Conservation (phyloP, 2,888 invertebrate species). For the Cheilosia scutellata region DNA sequence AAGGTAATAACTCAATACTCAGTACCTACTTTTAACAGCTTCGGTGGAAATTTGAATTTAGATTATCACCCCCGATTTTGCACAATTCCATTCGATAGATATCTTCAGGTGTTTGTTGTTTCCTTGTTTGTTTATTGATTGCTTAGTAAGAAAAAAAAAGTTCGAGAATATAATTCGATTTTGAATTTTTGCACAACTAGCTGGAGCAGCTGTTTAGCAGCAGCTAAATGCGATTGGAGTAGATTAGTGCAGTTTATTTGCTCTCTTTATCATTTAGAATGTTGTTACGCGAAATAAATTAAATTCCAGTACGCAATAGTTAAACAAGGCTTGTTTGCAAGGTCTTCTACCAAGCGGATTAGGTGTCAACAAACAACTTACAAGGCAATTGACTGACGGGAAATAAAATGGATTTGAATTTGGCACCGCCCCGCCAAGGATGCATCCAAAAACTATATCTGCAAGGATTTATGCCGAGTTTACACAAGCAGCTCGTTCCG, state of each 20-base stretch:
- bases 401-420: no score
- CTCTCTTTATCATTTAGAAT: no score
- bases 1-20: neutral
- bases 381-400: no score
- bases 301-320: no score
- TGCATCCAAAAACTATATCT: no score
- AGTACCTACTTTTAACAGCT: slow-evolving; percentile 1
- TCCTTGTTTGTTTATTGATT: slow-evolving; percentile 4
- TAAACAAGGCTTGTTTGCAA: no score
- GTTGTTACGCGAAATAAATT: no score
- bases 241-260: neutral
- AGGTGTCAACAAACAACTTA: no score
- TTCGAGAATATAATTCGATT: slow-evolving; percentile 15
- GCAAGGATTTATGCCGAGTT: no score
- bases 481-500: no score
- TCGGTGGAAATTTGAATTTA: slow-evolving; percentile 8
- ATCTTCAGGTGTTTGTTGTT: neutral
- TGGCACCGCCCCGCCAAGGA: no score
- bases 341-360: no score
- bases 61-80: slow-evolving; percentile 1
- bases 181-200: neutral
- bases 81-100: slow-evolving; percentile 2
- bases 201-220: neutral
- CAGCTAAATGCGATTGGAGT: neutral
- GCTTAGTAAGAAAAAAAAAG: neutral